Evolutionary conservation across 2,113 vertebrate species (phyloP).

Genomic region (Toxotes chatareus): DNA sequence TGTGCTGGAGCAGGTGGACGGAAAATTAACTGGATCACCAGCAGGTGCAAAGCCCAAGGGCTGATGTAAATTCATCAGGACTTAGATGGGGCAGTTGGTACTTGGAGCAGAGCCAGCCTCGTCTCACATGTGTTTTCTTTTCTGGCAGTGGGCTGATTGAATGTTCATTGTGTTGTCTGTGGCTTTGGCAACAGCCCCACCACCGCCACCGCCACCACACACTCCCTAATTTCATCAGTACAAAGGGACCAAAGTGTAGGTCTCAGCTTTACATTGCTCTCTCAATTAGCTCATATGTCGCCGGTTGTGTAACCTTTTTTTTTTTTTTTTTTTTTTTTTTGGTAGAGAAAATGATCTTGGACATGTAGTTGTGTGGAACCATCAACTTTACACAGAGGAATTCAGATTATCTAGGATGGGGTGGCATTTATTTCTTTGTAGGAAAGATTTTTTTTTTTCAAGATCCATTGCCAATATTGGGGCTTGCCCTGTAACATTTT

Average conservation of each 20-base stretch:
- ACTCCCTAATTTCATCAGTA: slow-evolving; percentile 68
- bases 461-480: slow-evolving; percentile 33
- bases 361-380: slow-evolving; percentile 23
- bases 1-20: slow-evolving; percentile 73
- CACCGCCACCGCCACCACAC: slow-evolving; percentile 38
- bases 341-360: slow-evolving; percentile 50
- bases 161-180: slow-evolving; percentile 78
- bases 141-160: slow-evolving; percentile 73
- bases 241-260: slow-evolving; percentile 48
- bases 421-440: slow-evolving; percentile 16
- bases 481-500: slow-evolving; percentile 52
- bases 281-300: slow-evolving; percentile 62
- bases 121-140: slow-evolving; percentile 78
- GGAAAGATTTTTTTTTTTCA: slow-evolving; percentile 43
- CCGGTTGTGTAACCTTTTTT: slow-evolving; percentile 52
- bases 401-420: slow-evolving; percentile 32
- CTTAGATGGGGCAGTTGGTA: slow-evolving; percentile 77
- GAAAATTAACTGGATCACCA: slow-evolving; percentile 78
- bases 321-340: neutral
- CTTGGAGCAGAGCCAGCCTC: slow-evolving; percentile 75
- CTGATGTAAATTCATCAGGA: slow-evolving; percentile 81
- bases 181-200: slow-evolving; percentile 70
- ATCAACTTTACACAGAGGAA: slow-evolving; percentile 43
- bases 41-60: slow-evolving; percentile 83
- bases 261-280: slow-evolving; percentile 41